Conservation (phyloP, 2,113 vertebrate genomes). For the Barnardius zonarius region DNA sequence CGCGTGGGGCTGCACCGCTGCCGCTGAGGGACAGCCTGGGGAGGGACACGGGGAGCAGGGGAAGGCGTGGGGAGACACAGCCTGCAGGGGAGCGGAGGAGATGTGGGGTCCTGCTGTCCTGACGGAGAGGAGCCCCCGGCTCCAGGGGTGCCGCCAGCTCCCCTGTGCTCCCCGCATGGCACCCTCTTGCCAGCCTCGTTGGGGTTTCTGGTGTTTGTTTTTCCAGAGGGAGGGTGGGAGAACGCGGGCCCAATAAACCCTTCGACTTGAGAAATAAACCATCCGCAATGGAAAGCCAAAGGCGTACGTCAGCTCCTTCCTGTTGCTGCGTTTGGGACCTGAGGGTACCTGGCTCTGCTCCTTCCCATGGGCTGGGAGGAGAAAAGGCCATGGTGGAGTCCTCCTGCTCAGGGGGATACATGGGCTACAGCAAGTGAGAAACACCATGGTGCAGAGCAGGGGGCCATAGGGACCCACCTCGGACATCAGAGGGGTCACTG, state of each 20-base stretch:
- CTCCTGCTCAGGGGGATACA: rapidly evolving
- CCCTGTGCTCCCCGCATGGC: background rate
- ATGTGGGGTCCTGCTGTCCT: background rate
- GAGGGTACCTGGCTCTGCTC: background rate
- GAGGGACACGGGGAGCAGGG: background rate
- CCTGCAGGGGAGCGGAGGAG: too few species aligned
- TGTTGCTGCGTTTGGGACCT: background rate
- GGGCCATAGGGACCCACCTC: background rate
- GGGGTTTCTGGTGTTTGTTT: background rate
- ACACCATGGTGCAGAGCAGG: background rate
- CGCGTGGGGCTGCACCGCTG: slow-evolving; percentile 77
- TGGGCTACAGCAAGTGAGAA: background rate
- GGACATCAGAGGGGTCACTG: background rate
- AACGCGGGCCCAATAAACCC: background rate
- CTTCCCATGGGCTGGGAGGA: background rate
- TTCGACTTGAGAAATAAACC: background rate
- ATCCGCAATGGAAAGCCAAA: background rate
- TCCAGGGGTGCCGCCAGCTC: background rate
- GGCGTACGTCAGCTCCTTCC: background rate
- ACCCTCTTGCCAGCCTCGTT: rapidly evolving
- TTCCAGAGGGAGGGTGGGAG: background rate
- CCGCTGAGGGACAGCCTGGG: background rate
- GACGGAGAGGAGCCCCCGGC: background rate
- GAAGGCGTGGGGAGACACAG: background rate
- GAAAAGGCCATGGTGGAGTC: background rate